These are phyloP conservation scores for Lasioglossum marginatum DNA, from an alignment of 2,888 invertebrate species.

Conservation along the genomic window DNA sequence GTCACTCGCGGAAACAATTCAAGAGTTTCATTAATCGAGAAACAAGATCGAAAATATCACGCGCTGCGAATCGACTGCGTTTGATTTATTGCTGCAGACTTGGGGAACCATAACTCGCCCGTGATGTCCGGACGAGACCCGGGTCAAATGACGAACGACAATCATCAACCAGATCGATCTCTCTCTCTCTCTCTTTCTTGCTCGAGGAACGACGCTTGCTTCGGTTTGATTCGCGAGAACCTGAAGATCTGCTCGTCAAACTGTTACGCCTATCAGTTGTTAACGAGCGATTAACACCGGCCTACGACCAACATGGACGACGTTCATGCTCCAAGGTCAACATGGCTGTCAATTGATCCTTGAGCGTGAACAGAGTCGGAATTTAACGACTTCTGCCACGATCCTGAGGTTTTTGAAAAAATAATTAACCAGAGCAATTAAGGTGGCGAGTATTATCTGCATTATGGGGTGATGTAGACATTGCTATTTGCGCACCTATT, in stretches of 20 bases:
- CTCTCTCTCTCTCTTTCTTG: not conserved
- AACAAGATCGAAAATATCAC: not conserved
- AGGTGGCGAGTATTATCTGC: no score
- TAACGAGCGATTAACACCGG: not conserved
- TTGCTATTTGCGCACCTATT: no score
- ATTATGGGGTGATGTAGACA: no score
- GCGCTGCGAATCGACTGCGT: constrained; percentile 10
- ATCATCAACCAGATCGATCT: constrained; percentile 48
- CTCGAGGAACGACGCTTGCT: not conserved
- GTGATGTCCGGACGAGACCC: constrained; percentile 23
- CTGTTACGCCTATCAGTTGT: constrained; percentile 16
- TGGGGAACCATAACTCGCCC: not conserved
- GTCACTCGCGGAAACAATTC: not conserved
- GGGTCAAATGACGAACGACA: constrained; percentile 40
- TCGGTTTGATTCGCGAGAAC: constrained; percentile 4
- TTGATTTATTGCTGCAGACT: constrained; percentile 49
- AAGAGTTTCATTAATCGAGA: not conserved
- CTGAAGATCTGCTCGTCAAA: constrained; percentile 16
- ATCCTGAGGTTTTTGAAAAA: not conserved
- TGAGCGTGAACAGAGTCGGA: not conserved
- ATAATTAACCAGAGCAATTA: no score
- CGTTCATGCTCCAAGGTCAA: not conserved
- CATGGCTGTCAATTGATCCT: not conserved
- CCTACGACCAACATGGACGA: not conserved
- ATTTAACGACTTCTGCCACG: not conserved